Conservation (phyloP, 1,140 invertebrate genomes). For the Chelonus insularis region DNA sequence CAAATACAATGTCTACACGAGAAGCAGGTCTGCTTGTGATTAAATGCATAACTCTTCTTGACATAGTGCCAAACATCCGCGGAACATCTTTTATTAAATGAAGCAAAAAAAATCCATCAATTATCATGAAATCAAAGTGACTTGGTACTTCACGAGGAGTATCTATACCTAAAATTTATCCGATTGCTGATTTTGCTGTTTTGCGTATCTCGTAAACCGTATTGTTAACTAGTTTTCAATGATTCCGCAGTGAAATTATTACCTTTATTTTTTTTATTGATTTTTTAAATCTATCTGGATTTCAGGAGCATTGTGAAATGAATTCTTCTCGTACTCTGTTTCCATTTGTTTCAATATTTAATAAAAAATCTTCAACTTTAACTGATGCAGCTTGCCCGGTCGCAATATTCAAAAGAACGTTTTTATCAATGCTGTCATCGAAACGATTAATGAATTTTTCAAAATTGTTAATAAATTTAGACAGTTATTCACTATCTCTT, state of each 20-base stretch:
- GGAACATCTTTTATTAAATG: slow-evolving; percentile 35
- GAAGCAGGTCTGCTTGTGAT: slow-evolving; percentile 19
- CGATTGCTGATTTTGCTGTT: slow-evolving; percentile 40
- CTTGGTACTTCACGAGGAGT: slow-evolving; percentile 5
- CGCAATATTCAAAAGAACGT: slow-evolving; percentile 31
- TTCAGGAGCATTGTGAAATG: slow-evolving; percentile 25
- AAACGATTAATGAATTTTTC: not conserved
- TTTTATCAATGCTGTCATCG: not conserved
- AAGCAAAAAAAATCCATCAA: slow-evolving; percentile 34
- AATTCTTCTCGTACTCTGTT: slow-evolving; percentile 21
- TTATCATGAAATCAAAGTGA: slow-evolving; percentile 28
- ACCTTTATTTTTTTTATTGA: no score
- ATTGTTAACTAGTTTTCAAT: no score
- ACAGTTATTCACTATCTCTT: not conserved
- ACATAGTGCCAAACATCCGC: slow-evolving; percentile 34
- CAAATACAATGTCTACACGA: slow-evolving; percentile 32
- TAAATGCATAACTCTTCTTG: slow-evolving; percentile 32
- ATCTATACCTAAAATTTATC: slow-evolving; percentile 37
- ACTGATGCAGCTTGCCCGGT: slow-evolving; percentile 29
- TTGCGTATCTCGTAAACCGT: no score
- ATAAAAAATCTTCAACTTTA: slow-evolving; percentile 18
- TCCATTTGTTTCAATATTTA: slow-evolving; percentile 27
- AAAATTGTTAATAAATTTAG: slow-evolving; percentile 1
- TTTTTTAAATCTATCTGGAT: slow-evolving; percentile 27
- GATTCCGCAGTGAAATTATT: no score